Conservation (phyloP, 2,797 vertebrate species). For the Ispidina picta region DNA sequence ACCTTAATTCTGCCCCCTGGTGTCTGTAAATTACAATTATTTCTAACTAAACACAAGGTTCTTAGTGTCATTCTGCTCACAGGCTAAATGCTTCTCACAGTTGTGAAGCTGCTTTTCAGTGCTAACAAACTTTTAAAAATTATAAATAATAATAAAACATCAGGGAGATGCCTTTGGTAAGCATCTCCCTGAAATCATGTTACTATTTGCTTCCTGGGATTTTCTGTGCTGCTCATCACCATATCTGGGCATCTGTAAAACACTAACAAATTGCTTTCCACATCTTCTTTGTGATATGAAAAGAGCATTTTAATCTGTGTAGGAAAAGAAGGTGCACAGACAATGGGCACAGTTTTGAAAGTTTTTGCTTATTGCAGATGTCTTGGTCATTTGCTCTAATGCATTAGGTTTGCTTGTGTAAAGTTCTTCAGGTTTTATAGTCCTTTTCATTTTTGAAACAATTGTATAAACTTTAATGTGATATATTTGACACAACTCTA, state of each 20-base stretch:
- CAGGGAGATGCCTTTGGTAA: not conserved
- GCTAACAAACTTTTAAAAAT: not conserved
- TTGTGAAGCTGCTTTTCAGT: not conserved
- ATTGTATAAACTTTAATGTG: not conserved
- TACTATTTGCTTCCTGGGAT: not conserved
- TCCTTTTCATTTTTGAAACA: not conserved
- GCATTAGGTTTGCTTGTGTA: not conserved
- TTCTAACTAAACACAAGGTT: not conserved
- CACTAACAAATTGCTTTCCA: not conserved
- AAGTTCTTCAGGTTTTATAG: not conserved
- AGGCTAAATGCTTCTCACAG: not conserved
- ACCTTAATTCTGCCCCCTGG: slow-evolving; percentile 46
- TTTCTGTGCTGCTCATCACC: not conserved
- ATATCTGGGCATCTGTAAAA: not conserved
- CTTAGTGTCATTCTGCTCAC: not conserved
- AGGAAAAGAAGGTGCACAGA: slow-evolving; percentile 27
- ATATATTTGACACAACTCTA: not conserved
- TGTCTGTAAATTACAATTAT: slow-evolving; percentile 16
- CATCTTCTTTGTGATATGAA: not conserved
- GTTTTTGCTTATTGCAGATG: slow-evolving; percentile 24
- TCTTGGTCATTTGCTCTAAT: not conserved
- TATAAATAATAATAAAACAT: too few species aligned
- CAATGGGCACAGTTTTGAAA: slow-evolving; percentile 28
- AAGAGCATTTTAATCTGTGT: not conserved
- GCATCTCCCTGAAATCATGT: not conserved